Percentiles rank a stretch among this genome's conserved stretches.
phyloP scores from a whole-genome alignment of 2,113 vertebrate species.

The Hippocampus barbouri region DNA sequence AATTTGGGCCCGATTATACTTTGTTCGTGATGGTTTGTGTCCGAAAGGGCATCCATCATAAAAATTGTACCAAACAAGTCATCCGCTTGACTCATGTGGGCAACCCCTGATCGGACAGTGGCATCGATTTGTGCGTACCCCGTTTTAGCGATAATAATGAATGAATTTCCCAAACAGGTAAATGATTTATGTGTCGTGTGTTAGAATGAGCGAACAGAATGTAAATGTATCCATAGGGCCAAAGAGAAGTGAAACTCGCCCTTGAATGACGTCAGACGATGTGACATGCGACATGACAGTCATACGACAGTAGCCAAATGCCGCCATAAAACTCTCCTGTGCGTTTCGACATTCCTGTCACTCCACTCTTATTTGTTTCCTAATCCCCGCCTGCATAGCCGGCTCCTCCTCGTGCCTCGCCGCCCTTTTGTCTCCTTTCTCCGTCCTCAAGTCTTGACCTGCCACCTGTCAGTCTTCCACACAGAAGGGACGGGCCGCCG shows the following conservation, averaged over 20 bases:
- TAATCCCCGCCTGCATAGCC: constrained; percentile 57
- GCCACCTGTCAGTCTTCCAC: constrained; percentile 68
- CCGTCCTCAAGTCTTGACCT: constrained; percentile 57
- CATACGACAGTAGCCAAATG: constrained; percentile 38
- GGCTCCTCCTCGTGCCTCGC: constrained; percentile 41
- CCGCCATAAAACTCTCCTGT: constrained; percentile 31
- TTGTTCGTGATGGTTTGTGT: neutral
- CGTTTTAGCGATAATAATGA: neutral
- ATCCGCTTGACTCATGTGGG: neutral
- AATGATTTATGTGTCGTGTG: neutral
- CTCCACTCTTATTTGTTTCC: constrained; percentile 60
- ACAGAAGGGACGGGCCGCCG: constrained; percentile 48
- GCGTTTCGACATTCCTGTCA: constrained; percentile 62
- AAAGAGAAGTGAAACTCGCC: neutral
- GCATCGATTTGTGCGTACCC: neutral
- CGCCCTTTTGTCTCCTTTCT: constrained; percentile 55
- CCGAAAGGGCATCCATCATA: neutral
- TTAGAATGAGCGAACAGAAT: neutral
- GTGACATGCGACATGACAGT: constrained; percentile 5
- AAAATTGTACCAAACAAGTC: neutral
- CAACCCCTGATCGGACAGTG: neutral
- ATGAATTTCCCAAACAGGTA: neutral
- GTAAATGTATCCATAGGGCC: neutral
- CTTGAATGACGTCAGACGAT: constrained; percentile 6
- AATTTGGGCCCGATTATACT: no score